Evolutionary conservation across 2,797 vertebrate species (phyloP), one percentile per base, ranked within the genome.

Genomic region (Aotus griseimembra): DNA sequence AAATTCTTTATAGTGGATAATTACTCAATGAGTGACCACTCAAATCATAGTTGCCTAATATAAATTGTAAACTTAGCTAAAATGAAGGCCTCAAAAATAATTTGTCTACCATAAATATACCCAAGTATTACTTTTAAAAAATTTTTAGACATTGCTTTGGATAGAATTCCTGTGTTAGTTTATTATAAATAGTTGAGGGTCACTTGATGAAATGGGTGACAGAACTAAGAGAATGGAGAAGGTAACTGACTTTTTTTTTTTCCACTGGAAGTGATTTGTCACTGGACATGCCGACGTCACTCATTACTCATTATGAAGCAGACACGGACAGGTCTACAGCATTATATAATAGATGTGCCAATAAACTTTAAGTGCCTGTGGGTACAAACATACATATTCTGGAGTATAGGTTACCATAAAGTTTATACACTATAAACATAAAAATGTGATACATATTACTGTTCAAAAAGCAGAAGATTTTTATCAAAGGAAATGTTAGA

Each of bases 1-100:
- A 91, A 98, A 95, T 44, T 6, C 20, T 96, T 97, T 94, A 86
- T 8, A 96, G 1, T 26, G 80, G 20, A 30, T 80, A 97, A 67
- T 17, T 86, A 82, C 19, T 93, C 64, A 76, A 79, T 50, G 72
- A 81, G 72, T 22, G 88, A 80, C 17, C 48, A 88, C 44, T 26
- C 50, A 93, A 73, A 90, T 10, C 73, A 92, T 1, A 88, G 26
- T 77, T 83, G 90, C 20, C 41, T 72, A 87, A 85, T 75, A 80
- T 90, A 91, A 88, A 91, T n/a, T 95, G 88, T 61, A 82, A 90
- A 87, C 26, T 67, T 57, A 75, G 41, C 33, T 94, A 92, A 93
- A 94, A 89, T 24, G 1, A 96, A 96, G 58, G 61, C 33, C 57
- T 92, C 41, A 70, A 90, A 96, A 92, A 83, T 57, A 88, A 46